Base-by-base conservation (phyloP, 2,113 vertebrate species). In the Alosa alosa region DNA sequence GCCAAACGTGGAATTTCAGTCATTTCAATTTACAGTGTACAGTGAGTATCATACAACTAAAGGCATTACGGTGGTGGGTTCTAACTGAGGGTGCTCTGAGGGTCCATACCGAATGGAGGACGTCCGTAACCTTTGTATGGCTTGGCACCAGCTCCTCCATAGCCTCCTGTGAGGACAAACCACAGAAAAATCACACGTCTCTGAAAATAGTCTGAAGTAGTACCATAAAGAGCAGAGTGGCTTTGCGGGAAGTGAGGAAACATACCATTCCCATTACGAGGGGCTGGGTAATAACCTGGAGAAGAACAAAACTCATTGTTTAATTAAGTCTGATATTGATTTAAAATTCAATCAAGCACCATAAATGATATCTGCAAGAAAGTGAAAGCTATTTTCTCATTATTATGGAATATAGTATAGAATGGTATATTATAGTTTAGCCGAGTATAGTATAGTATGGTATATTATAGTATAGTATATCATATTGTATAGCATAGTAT, bases 101-200 rank as follows among this genome's bases (percentile, higher is more conserved):
- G 9, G 90, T 88, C 90, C 92, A 90, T 85, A 5, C 93, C 91
- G 83, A 88, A 93, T n/a, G 64, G 81, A 39, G 89, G 90, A 47
- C 83, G 86, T 9, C 91, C 91, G 75, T 90, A 94, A 81, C 88
- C 92, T 88, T 93, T 93, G 83, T 91, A 88, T 22, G 90, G 86
- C 85, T 92, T 92, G 52, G 25, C 84, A 31, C 89, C 90, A 44
- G 86, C 84, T 87, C 72, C 84, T 3, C 86, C 89, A 18, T 90
- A 90, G 20, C 89, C 90, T 47, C 85, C 88, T 95, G 89, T 87
- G 22, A 50, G 68, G 87, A 6, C 82, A 3, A 44, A 47, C 68
- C 4, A 18, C 18, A 49, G 46, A 47, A 49, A 18, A 47, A 4
- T 8, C 22, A 64, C 20, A 11, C 50, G 36, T 46, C 25, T 22